Conservation (phyloP, 2,888 invertebrate species). For the Synanthedon vespiformis region DNA sequence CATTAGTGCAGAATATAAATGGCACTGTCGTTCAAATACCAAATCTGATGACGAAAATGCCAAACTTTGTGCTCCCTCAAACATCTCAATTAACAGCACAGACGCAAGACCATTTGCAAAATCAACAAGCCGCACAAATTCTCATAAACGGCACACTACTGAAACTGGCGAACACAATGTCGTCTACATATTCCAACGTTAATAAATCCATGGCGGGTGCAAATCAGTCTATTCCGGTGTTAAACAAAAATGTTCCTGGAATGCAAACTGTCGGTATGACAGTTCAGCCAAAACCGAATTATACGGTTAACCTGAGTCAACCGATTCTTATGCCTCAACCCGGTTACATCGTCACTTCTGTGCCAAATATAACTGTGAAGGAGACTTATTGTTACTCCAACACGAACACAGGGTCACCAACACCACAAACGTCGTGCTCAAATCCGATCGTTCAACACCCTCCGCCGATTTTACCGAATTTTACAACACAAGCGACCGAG, state of each 20-base stretch:
- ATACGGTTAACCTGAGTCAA: constrained; percentile 64
- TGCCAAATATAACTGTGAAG: constrained; percentile 65
- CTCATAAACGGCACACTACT: constrained; percentile 64
- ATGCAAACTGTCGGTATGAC: constrained; percentile 59
- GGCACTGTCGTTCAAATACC: constrained; percentile 73
- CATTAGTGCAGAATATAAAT: constrained; percentile 71
- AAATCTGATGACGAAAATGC: constrained; percentile 70
- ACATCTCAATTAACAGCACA: constrained; percentile 40
- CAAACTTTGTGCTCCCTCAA: constrained; percentile 64
- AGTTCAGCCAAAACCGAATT: constrained; percentile 64
- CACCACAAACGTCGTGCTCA: constrained; percentile 38
- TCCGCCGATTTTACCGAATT: constrained; percentile 44
- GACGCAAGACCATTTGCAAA: constrained; percentile 53
- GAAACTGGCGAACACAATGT: constrained; percentile 53
- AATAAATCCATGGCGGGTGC: constrained; percentile 43
- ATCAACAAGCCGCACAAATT: constrained; percentile 56
- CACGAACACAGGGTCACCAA: constrained; percentile 34
- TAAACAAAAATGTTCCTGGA: constrained; percentile 59
- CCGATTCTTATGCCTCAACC: constrained; percentile 59
- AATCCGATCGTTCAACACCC: constrained; percentile 49
- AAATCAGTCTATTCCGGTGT: constrained; percentile 45
- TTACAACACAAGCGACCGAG: constrained; percentile 41
- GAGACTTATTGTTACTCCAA: constrained; percentile 58
- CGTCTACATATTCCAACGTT: constrained; percentile 39
- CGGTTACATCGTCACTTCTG: constrained; percentile 63